A percentile compares a stretch with the other conserved stretches of the same genome.
These are phyloP conservation scores for Nannoperca australis DNA, from an alignment of 2,797 vertebrate species.

Conservation along the genomic window DNA sequence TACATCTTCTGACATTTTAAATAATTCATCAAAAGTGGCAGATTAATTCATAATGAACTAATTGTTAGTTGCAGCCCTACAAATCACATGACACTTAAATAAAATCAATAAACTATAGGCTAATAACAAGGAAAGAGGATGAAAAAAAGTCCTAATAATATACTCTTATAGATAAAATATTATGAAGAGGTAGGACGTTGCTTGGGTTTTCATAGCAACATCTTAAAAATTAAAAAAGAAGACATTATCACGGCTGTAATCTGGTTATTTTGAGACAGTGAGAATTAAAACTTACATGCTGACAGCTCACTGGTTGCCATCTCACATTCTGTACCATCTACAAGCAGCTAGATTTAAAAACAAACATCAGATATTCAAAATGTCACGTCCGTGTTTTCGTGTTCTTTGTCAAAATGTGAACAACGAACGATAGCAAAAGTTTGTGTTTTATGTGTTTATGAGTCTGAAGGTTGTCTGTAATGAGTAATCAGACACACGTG, in stretches of 20 bases:
- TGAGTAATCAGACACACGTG: slow-evolving; percentile 44
- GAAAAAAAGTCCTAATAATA: background rate
- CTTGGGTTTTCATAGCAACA: background rate
- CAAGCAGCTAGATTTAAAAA: background rate
- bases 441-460: slow-evolving; percentile 67
- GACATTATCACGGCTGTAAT: background rate
- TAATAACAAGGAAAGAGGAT: background rate
- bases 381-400: background rate
- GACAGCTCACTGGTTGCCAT: slow-evolving; percentile 60
- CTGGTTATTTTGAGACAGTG: background rate
- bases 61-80: no score
- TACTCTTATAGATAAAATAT: background rate
- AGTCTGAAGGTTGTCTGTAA: slow-evolving; percentile 75
- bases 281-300: slow-evolving; percentile 60
- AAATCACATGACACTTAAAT: background rate
- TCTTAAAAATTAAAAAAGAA: background rate
- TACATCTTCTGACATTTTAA: background rate
- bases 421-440: background rate
- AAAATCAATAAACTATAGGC: accelerated
- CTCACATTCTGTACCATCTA: slow-evolving; percentile 10
- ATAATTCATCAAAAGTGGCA: background rate
- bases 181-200: background rate
- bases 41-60: background rate
- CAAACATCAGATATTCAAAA: background rate
- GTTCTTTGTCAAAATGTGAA: background rate